These are phyloP conservation scores for Chaetophractus vellerosus DNA, from an alignment of 2,797 vertebrate genomes.

Conservation along the genomic window DNA sequence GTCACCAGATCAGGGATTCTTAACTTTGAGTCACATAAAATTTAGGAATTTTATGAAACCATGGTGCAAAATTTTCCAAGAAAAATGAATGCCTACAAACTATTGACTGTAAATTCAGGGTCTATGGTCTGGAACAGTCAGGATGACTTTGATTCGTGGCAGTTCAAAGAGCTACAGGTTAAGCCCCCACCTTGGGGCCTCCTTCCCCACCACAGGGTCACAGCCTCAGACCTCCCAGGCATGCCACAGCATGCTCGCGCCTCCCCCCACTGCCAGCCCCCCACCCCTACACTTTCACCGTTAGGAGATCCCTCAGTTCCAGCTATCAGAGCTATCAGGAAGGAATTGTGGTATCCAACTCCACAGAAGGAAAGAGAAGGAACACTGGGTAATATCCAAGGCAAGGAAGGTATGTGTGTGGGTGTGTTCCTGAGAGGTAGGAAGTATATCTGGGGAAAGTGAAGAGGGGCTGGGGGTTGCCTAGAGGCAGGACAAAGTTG, in stretches of 20 bases:
- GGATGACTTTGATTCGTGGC: conserved; percentile 10
- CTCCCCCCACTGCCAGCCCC: too few species aligned
- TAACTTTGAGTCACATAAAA: neutral
- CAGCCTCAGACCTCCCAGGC: neutral
- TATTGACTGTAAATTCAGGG: conserved; percentile 24
- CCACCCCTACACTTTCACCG: neutral
- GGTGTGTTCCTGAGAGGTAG: neutral
- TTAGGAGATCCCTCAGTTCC: neutral
- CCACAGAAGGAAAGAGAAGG: conserved; percentile 2
- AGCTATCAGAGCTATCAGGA: neutral
- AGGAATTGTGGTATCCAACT: neutral
- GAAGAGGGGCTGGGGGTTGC: neutral
- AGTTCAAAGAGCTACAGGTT: neutral
- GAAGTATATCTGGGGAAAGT: neutral
- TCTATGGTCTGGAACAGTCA: neutral
- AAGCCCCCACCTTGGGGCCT: neutral
- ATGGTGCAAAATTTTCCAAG: conserved; percentile 1
- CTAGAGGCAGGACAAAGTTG: neutral
- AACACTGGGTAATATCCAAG: neutral
- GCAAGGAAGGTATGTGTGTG: neutral
- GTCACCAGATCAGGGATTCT: neutral
- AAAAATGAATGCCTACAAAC: conserved; percentile 47
- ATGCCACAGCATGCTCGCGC: neutral
- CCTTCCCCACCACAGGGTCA: neutral
- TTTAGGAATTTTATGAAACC: conserved; percentile 51